These are phyloP conservation scores for Calephelis nemesis DNA, from an alignment of 1,140 invertebrate genomes.

Conservation along the genomic window DNA sequence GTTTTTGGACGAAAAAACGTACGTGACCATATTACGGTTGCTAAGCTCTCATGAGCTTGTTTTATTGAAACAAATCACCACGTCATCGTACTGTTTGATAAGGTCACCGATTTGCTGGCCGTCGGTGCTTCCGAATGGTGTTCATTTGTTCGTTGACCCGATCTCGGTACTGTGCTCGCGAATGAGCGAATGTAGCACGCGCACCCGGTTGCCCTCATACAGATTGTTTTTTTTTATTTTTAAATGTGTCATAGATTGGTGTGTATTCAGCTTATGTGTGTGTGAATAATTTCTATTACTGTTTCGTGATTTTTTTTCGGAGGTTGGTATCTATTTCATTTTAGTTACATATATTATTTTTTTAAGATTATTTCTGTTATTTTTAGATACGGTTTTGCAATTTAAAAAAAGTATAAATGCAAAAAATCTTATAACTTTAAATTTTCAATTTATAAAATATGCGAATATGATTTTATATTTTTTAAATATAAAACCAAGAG, in stretches of 20 bases:
- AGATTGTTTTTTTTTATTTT: background rate
- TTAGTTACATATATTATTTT: too few relatives aligned
- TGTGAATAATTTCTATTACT: background rate
- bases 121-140: slow-evolving; percentile 10
- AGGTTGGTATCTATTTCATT: too few relatives aligned
- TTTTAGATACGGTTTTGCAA: too few relatives aligned
- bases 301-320: background rate
- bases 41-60: slow-evolving; percentile 10
- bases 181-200: slow-evolving; percentile 1
- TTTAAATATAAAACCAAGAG: too few relatives aligned
- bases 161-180: slow-evolving; percentile 3
- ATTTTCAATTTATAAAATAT: too few relatives aligned
- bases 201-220: background rate
- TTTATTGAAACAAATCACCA: slow-evolving; percentile 15
- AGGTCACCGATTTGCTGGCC: slow-evolving; percentile 7
- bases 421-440: too few relatives aligned
- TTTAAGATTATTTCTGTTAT: too few relatives aligned
- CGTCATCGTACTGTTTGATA: slow-evolving; percentile 12
- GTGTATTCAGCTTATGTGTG: background rate
- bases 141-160: slow-evolving; percentile 14
- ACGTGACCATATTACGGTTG: slow-evolving; percentile 4
- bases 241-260: background rate
- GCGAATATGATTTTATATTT: too few relatives aligned
- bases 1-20: background rate
- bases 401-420: too few relatives aligned